Base-by-base conservation (phyloP, 2,797 vertebrate genomes). In the Synaphobranchus kaupii region DNA sequence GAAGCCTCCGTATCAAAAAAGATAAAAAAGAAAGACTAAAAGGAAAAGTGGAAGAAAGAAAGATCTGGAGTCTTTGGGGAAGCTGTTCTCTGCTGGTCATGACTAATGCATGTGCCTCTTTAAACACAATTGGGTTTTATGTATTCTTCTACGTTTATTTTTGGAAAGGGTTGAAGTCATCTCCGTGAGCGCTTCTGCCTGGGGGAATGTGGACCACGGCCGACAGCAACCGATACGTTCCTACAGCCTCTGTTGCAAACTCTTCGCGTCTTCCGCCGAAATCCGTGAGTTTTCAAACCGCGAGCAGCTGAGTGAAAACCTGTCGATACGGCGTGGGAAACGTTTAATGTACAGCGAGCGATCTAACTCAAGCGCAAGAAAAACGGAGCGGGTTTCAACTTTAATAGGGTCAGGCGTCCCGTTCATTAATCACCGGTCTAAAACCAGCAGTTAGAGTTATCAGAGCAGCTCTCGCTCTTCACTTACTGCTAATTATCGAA, bases 341-440 rank as follows among this genome's bases (percentile, higher is more conserved):
- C 6, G n/a, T n/a, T 66, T 63, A 3, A 25, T 39, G 15, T 39
- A 9, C 28, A 13, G 0, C 3, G 34, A 12, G 34, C 2, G 44
- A 3, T 22, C 3, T 22, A 48, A 20, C 15, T 80, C 44, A n/a
- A 0, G 44, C 6, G 47, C 22, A 9, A 80, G 44, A 12, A 63
- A 81, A 81, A 86, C 52, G 54, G 12, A 34, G 31, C 9, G n/a
- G 0, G 15, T 17, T 58, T 2, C 25, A 89, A 88, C 90, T 92
- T 92, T 92, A 92, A 93, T 93, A 91, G 87, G 92, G 93, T 90
- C 87, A 92, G 91, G 25, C 25, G 88, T 88, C 85, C 82, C 84
- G 93, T 94, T 92, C 93, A 95, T 95, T 95, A 95, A 95, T 95
- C 92, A 94, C 87, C 88, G 84, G 87, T 88, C 90, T 66, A 90